Base-by-base conservation (phyloP, 2,797 vertebrate species). In the Cyclopterus lumpus region DNA sequence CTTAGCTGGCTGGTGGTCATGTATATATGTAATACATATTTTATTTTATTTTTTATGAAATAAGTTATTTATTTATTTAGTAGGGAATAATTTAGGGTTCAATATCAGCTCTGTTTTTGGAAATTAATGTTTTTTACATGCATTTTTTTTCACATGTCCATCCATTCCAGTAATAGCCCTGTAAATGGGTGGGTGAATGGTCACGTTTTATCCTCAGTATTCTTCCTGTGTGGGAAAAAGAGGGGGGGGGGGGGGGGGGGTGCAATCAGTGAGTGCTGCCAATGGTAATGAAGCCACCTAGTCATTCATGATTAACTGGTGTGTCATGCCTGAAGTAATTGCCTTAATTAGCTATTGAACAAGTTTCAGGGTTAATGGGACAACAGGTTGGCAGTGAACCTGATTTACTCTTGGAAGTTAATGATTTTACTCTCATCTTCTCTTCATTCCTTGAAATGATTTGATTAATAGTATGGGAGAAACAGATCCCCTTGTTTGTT, bases 311-410 rank as follows among this genome's bases (percentile, higher is more conserved):
- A 97, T 97, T 94, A 95, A 97, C 90, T 90, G 88, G 91, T 61
- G 24, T 94, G 95, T 95, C 93, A 90, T 93, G 93, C 94, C 93
- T 94, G 92, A 94, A 97, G 92, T 97, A 97, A 97, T 97, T 97
- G 96, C 93, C 96, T 96, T 97, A 97, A 97, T 97, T 97, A 96
- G 95, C 96, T 96, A 94, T 97, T 95, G 96, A 97, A 94, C 96
- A 96, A 95, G 89, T 95, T 96, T 97, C 93, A 94, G 96, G 96
- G 96, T 97, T 96, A 97, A 91, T 94, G 92, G 94, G 95, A 96
- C 95, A 96, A 95, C 94, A 96, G 93, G 94, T 96, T 96, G 95
- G 93, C 94, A 93, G 91, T 90, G 85, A 93, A 92, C 95, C 95
- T 97, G 96, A 99, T 98, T 97, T 97, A 97, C 93, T 92, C 91